phyloP scores from a whole-genome alignment of 2,797 vertebrate species.

The Cyprinodon diabolis region DNA sequence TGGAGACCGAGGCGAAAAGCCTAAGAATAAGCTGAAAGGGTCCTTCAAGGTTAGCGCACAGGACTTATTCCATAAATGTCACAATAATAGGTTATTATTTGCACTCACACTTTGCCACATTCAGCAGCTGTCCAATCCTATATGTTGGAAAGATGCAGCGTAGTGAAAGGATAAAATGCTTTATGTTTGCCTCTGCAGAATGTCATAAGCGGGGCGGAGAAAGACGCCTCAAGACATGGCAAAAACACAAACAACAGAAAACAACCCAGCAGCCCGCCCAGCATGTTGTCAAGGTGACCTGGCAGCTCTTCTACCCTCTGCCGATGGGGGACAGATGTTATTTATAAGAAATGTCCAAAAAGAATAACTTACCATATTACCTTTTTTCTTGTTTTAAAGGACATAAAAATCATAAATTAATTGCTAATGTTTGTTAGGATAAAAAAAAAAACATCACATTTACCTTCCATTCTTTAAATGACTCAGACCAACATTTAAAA shows the following conservation, averaged over 20 bases:
- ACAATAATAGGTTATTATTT: slow-evolving; percentile 61
- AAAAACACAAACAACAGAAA: slow-evolving; percentile 49
- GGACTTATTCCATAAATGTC: slow-evolving; percentile 45
- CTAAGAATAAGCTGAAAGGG: slow-evolving; percentile 11
- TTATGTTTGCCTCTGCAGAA: slow-evolving; percentile 48
- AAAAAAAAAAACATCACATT: not conserved
- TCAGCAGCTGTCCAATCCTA: slow-evolving; percentile 31
- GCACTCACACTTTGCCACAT: slow-evolving; percentile 28
- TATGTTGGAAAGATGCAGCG: slow-evolving; percentile 36
- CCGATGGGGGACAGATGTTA: slow-evolving; percentile 29
- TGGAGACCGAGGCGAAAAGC: slow-evolving; percentile 20
- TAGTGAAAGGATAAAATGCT: slow-evolving; percentile 37
- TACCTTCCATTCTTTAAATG: no score
- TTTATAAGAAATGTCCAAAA: slow-evolving; percentile 26
- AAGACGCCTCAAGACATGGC: slow-evolving; percentile 61
- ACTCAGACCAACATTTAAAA: no score
- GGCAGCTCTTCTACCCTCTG: slow-evolving; percentile 29
- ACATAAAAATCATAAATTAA: not conserved
- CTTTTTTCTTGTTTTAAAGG: slow-evolving; percentile 33
- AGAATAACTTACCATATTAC: slow-evolving; percentile 24
- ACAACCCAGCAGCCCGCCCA: slow-evolving; percentile 29
- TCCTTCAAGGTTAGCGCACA: slow-evolving; percentile 11
- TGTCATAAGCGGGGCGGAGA: slow-evolving; percentile 47
- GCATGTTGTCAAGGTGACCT: slow-evolving; percentile 68
- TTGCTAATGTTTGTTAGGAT: no score